Percentiles rank a stretch among this genome's conserved stretches.
These are phyloP conservation scores for Drosophila infuscata DNA, from an alignment of 2,888 invertebrate species.

Conservation along the genomic window DNA sequence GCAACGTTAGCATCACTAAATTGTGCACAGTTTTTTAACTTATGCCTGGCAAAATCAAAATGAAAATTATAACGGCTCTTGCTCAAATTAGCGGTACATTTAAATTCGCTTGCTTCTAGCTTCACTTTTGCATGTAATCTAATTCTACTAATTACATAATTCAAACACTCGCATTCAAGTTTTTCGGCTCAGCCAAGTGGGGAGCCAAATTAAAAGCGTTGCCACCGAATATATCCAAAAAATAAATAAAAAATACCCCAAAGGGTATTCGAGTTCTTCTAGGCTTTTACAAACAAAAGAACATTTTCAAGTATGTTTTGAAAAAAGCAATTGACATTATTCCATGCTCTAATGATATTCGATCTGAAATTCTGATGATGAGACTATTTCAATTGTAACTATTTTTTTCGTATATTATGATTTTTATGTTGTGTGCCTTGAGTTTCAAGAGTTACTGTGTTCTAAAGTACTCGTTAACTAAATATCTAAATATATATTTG, in stretches of 20 bases:
- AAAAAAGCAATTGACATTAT: conserved; percentile 53
- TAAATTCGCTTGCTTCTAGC: conserved; percentile 75
- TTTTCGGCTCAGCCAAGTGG: conserved; percentile 45
- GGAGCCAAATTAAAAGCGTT: conserved; percentile 53
- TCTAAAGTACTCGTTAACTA: conserved; percentile 49
- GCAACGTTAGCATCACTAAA: conserved; percentile 79
- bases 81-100: conserved; percentile 49
- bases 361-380: conserved; percentile 53
- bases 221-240: conserved; percentile 83
- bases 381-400: conserved; percentile 45
- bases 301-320: conserved; percentile 72
- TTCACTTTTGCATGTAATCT: conserved; percentile 75
- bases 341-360: conserved; percentile 62
- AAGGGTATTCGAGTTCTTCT: conserved; percentile 82
- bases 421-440: conserved; percentile 65
- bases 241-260: conserved; percentile 9
- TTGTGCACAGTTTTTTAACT: conserved; percentile 67
- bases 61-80: conserved; percentile 38
- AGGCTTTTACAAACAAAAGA: conserved; percentile 85
- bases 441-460: conserved; percentile 61
- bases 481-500: conserved; percentile 39
- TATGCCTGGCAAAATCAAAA: conserved; percentile 58
- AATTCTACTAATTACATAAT: conserved; percentile 47
- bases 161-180: conserved; percentile 63
- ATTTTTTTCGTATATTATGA: conserved; percentile 53